A percentile compares a stretch with the other conserved stretches of the same genome.
Evolutionary conservation across 2,888 invertebrate genomes (phyloP).

Genomic region (Drosophila mimetica): DNA sequence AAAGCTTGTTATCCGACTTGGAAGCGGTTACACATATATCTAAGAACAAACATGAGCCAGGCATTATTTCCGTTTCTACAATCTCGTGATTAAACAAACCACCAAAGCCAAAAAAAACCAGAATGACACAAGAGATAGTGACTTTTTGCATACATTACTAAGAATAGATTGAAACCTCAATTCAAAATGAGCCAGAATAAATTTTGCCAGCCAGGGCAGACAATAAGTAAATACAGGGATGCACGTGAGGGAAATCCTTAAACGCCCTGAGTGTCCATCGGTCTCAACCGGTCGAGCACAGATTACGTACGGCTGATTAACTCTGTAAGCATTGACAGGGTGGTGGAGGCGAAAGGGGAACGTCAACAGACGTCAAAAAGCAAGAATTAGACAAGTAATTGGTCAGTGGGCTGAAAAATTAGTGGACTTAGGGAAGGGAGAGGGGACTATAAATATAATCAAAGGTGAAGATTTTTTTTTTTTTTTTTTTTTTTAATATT

Average conservation of each 20-base stretch:
- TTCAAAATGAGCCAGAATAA: background rate
- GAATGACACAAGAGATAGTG: background rate
- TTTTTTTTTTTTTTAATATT: too few species aligned
- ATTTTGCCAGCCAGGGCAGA: background rate
- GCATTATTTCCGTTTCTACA: background rate
- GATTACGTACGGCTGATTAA: conserved; percentile 69
- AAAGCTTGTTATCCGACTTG: background rate
- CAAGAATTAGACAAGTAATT: conserved; percentile 12
- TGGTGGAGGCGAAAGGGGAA: background rate
- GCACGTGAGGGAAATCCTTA: conserved; percentile 21
- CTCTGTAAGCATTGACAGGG: conserved; percentile 56
- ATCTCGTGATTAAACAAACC: background rate
- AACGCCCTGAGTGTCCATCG: background rate
- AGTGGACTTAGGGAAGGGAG: background rate
- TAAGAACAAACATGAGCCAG: background rate
- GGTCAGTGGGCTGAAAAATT: conserved; percentile 56
- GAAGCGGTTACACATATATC: background rate
- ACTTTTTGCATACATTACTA: conserved; percentile 9
- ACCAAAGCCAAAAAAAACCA: background rate
- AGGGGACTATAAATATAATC: too few species aligned
- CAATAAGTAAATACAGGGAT: conserved; percentile 5
- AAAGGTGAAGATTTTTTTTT: too few species aligned
- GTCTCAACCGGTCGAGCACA: conserved; percentile 38
- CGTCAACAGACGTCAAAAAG: conserved; percentile 15
- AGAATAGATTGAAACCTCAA: conserved; percentile 10